Evolutionary conservation across 2,888 invertebrate species (phyloP), one percentile per base, ranked within the genome.

Genomic region (Koerneria pararmatus): DNA sequence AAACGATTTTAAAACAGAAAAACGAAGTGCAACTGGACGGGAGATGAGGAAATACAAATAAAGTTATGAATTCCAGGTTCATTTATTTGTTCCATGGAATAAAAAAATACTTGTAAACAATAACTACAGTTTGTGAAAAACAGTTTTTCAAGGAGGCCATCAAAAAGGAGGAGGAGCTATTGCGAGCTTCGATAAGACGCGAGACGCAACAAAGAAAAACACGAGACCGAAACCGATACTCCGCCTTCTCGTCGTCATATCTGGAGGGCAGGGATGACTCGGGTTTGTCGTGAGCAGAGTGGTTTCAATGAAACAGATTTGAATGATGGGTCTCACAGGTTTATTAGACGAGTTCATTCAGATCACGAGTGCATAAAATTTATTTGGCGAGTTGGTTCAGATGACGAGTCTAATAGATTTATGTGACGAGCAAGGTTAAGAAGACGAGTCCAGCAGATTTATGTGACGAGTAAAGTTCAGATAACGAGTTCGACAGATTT

Each of bases 121-220:
- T n/a, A n/a, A n/a, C n/a, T n/a, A n/a, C n/a, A n/a, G n/a, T n/a
- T n/a, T n/a, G n/a, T n/a, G n/a, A n/a, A n/a, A n/a, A n/a, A n/a
- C n/a, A n/a, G n/a, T n/a, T n/a, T n/a, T n/a, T n/a, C n/a, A n/a
- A 77, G 78, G 77, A 76, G 31, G 56, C 71, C 37, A 73, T 81
- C 34, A 70, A 92, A 89, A 94, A 94, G 89, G 98, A 97, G 83
- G 97, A 98, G 85, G 95, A 97, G 85, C 90, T 92, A 83, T 85
- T 98, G 11, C 88, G 92, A 51, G 93, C 95, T 63, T 91, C 93
- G 0, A 90, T 92, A 86, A 89, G 92, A 15, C 85, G 88, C 34
- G 89, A 89, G 80, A 88, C 86, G 68, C 88, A 88, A 76, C 87
- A 88, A 72, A 86, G 88, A 74, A 84, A 87, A 71, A 86, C 83